These are phyloP conservation scores for Drosophila suzukii DNA, from an alignment of 1,140 invertebrate genomes.

Conservation along the genomic window DNA sequence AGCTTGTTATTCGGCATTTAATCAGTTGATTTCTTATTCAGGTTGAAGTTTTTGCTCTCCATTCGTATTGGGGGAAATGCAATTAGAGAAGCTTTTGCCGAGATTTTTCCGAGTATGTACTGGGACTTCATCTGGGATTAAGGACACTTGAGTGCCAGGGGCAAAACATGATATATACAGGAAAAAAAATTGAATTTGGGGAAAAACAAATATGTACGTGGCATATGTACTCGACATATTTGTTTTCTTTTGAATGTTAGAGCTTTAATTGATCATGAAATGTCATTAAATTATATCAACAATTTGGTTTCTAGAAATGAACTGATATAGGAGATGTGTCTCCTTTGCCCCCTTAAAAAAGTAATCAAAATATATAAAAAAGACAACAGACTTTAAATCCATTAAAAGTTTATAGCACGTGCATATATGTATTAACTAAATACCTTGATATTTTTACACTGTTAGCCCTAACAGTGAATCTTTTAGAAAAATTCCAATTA, in stretches of 20 bases:
- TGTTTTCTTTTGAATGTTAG: neutral
- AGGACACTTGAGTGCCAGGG: conserved; percentile 15
- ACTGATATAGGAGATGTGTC: too few relatives aligned
- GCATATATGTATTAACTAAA: too few relatives aligned
- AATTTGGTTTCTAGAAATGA: too few relatives aligned
- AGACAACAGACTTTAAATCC: too few relatives aligned
- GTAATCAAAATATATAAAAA: too few relatives aligned
- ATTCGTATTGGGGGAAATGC: conserved; percentile 51
- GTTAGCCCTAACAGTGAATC: too few relatives aligned
- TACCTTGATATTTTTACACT: too few relatives aligned
- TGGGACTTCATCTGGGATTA: conserved; percentile 8
- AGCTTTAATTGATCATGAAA: too few relatives aligned
- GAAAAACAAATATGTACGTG: neutral
- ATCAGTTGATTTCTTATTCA: conserved; percentile 82
- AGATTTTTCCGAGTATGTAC: conserved; percentile 5
- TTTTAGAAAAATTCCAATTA: too few relatives aligned
- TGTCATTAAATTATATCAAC: too few relatives aligned
- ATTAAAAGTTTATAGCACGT: too few relatives aligned
- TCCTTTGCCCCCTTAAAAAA: too few relatives aligned
- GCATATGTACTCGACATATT: neutral
- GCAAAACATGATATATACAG: conserved; percentile 21
- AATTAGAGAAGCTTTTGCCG: conserved; percentile 58
- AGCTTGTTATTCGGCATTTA: conserved; percentile 77
- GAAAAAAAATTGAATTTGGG: conserved; percentile 1
- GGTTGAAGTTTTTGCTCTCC: conserved; percentile 41